Evolutionary conservation across 1,140 invertebrate genomes (phyloP).

Genomic region (Coelopa frigida): DNA sequence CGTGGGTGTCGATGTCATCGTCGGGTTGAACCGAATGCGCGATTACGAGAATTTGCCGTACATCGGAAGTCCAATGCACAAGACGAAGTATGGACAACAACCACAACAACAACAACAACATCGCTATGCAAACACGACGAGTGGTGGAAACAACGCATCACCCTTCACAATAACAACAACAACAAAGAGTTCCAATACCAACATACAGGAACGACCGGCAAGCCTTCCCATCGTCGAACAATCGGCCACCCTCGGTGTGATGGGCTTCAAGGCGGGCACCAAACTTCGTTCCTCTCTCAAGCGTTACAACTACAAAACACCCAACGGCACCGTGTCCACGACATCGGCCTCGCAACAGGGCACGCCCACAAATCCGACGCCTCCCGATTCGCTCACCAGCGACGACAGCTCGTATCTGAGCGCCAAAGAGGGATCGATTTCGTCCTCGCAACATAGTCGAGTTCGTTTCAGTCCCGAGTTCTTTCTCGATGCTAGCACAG

Average conservation of each 20-base stretch:
- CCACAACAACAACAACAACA: conserved; percentile 14
- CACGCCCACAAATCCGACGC: conserved; percentile 78
- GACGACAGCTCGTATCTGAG: conserved; percentile 80
- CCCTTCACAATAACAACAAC: no score
- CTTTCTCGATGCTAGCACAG: conserved; percentile 44
- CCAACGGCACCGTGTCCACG: conserved; percentile 6
- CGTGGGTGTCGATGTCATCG: background rate
- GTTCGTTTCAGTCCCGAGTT: conserved; percentile 76
- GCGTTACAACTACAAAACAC: conserved; percentile 54
- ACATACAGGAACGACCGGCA: conserved; percentile 57
- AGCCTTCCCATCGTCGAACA: conserved; percentile 59
- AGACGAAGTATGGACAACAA: conserved; percentile 20
- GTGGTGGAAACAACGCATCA: conserved; percentile 41
- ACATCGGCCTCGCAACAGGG: conserved; percentile 27
- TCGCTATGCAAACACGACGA: conserved; percentile 16
- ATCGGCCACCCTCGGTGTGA: conserved; percentile 10
- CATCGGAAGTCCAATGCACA: conserved; percentile 22
- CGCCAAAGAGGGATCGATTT: conserved; percentile 64
- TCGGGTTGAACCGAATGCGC: conserved; percentile 16
- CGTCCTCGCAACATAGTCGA: conserved; percentile 52
- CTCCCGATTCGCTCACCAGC: conserved; percentile 73
- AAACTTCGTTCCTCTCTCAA: conserved; percentile 70
- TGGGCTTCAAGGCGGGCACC: conserved; percentile 43
- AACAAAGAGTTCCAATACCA: conserved; percentile 12
- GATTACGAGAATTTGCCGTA: conserved; percentile 20